These are phyloP conservation scores for Drosophila yakuba DNA, from an alignment of 1,140 invertebrate genomes.

Conservation along the genomic window DNA sequence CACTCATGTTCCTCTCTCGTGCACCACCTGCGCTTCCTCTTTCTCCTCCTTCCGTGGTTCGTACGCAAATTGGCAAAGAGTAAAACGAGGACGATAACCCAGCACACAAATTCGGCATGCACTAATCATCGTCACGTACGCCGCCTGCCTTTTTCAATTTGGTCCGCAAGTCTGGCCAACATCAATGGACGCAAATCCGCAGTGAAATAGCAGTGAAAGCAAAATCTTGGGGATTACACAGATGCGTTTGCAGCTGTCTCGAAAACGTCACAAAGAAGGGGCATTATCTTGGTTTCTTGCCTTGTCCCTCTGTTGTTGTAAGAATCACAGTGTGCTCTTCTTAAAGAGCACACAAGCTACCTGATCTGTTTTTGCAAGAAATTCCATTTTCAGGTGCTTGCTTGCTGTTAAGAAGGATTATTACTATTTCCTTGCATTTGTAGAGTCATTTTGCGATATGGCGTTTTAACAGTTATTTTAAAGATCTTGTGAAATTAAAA, in stretches of 20 bases:
- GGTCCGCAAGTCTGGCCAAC: background rate
- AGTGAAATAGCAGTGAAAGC: constrained; percentile 14
- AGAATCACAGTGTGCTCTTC: constrained; percentile 3
- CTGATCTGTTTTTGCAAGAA: background rate
- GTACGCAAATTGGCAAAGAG: constrained; percentile 74
- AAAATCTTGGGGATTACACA: constrained; percentile 22
- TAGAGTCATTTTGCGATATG: no score
- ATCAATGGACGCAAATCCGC: constrained; percentile 16
- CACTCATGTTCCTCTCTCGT: background rate
- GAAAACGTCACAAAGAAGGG: constrained; percentile 22
- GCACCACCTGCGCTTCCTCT: constrained; percentile 38
- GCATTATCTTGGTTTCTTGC: constrained; percentile 25
- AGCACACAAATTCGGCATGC: constrained; percentile 65
- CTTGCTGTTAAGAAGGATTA: background rate
- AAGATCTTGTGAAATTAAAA: no score
- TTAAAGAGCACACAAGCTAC: constrained; percentile 1
- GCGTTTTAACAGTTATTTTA: no score
- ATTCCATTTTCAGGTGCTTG: background rate
- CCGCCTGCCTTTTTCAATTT: constrained; percentile 22
- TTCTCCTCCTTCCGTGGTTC: constrained; percentile 57
- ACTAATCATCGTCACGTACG: constrained; percentile 62
- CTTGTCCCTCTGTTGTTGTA: constrained; percentile 2
- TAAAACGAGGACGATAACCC: constrained; percentile 68
- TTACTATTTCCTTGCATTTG: background rate
- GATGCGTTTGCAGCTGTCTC: constrained; percentile 18